These are phyloP conservation scores for Labrus mixtus DNA, from an alignment of 2,113 vertebrate species.

Conservation along the genomic window DNA sequence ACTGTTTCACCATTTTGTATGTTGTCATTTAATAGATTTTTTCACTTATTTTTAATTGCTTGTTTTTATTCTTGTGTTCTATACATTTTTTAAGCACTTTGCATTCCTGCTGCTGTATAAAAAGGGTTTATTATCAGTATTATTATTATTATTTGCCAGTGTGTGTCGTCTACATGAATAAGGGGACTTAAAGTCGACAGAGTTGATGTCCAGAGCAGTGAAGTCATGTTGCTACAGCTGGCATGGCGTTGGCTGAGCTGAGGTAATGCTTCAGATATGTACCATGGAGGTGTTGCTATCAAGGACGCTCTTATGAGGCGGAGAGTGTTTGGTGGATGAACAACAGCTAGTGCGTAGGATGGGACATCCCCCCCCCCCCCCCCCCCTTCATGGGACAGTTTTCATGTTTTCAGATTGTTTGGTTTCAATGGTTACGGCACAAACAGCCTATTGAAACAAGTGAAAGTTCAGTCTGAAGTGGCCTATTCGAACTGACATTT, in stretches of 20 bases:
- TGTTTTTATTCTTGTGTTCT: no score
- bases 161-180: constrained; percentile 23
- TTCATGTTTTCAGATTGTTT: constrained; percentile 51
- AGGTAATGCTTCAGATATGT: constrained; percentile 70
- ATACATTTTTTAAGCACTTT: no score
- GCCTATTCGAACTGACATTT: constrained; percentile 60
- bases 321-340: constrained; percentile 56
- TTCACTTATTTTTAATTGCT: no score
- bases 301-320: constrained; percentile 64
- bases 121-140: not conserved
- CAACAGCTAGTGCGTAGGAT: constrained; percentile 58
- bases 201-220: constrained; percentile 47
- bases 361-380: not conserved
- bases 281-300: constrained; percentile 69
- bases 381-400: not conserved
- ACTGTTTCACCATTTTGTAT: constrained; percentile 6
- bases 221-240: constrained; percentile 64
- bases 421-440: constrained; percentile 67
- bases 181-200: constrained; percentile 16
- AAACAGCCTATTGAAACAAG: constrained; percentile 58
- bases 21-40: no score
- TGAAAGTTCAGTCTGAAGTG: constrained; percentile 31
- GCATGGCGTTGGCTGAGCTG: constrained; percentile 50
- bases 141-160: not conserved
- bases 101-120: not conserved